Evolutionary conservation across 1,140 invertebrate genomes (phyloP), one percentile per base, ranked within the genome.

Genomic region (Caenorhabditis briggsae): DNA sequence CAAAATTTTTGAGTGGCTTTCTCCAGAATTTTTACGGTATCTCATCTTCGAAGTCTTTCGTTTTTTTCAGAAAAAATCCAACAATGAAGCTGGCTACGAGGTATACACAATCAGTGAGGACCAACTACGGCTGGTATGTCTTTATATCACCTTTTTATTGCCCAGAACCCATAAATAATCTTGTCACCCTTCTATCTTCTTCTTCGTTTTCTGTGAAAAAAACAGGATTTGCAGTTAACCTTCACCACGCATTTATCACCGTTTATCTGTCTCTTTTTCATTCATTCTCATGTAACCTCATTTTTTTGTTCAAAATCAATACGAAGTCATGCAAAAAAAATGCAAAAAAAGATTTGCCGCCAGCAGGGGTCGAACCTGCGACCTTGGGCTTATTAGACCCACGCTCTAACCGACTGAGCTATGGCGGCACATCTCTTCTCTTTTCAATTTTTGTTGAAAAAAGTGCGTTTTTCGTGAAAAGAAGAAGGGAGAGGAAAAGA

Each of bases 351-450:
- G 5, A 41, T 90, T 90, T 90, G 89, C 89, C 89, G 89, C 89
- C 89, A 90, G 88, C 90, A 91, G 91, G 91, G 90, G 90, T 91
- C 91, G 91, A 91, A 91, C 91, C 91, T 91, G 89, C 89, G 90
- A 91, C 91, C 91, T 90, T 91, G 89, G 90, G 91, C 90, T 92
- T 91, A 91, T 91, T 91, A 91, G 91, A 91, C 91, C 90, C 90
- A 91, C 91, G 91, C 90, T 91, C 90, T 91, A 91, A 91, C 90
- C 90, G 89, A 90, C 90, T 91, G 90, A 91, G 90, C 90, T 91
- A 91, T 91, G 90, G 88, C 90, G 90, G 90, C 20, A 64, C 59
- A 33, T 6, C 33, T 64, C 11, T 1, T n/a, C 7, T n/a, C n/a
- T 59, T 59, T 20, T 59, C 14, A 18, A 59, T 59, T 59, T 8